Evolutionary conservation across 2,797 vertebrate genomes (phyloP).

Genomic region (Limosa lapponica): DNA sequence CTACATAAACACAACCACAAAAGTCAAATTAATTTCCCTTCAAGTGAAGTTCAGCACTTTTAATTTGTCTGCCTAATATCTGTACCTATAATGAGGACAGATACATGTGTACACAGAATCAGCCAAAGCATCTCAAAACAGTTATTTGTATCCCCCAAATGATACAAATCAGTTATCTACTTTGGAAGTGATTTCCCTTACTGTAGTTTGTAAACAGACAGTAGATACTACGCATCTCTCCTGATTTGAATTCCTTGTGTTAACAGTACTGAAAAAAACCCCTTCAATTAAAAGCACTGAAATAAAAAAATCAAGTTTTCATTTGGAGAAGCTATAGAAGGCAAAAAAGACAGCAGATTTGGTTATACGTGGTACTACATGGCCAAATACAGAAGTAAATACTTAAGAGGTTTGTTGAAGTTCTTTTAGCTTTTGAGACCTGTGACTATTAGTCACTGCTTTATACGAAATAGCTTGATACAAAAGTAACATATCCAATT

Average conservation of each 20-base stretch:
- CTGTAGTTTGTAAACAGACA: neutral
- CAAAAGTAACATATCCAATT: neutral
- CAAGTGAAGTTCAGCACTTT: neutral
- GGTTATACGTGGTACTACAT: neutral
- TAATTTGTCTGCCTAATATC: neutral
- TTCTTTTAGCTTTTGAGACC: neutral
- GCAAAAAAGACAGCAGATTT: neutral
- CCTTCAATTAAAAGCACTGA: neutral
- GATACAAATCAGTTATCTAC: neutral
- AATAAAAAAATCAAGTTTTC: neutral
- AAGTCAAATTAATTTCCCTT: neutral
- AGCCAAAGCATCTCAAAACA: neutral
- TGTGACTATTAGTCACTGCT: neutral
- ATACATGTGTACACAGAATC: neutral
- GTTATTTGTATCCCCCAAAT: neutral
- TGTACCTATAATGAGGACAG: neutral
- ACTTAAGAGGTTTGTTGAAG: neutral
- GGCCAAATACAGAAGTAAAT: neutral
- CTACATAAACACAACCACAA: neutral
- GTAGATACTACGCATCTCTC: neutral
- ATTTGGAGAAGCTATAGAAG: neutral
- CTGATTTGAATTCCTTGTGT: neutral
- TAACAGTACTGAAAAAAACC: fast-evolving
- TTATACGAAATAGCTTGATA: neutral
- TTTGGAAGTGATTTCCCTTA: neutral